Base-by-base conservation (phyloP, 2,888 invertebrate species). In the Tipula confusa region DNA sequence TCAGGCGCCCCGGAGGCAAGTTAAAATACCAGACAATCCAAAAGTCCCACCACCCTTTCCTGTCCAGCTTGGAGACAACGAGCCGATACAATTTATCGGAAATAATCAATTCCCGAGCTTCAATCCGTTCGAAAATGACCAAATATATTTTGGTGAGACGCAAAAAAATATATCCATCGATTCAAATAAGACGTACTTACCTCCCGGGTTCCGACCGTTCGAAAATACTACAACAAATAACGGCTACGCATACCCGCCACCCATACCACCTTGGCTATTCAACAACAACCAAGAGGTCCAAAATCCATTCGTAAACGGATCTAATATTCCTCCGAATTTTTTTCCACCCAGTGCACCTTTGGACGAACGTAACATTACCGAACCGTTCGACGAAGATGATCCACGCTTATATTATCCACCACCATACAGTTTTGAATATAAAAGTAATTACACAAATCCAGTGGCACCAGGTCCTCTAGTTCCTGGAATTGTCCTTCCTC, bases 41-140 rank as follows among this genome's bases (percentile, higher is more conserved):
- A 94, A 94, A 89, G 93, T 96, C 87, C 96, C 97, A 90, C 97
- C 97, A 92, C 97, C 97, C 91, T 97, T 97, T 94, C 97, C 97
- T 88, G 94, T 97, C 90, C 96, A 95, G 91, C 93, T 97, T 89
- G 92, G 93, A 89, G 95, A 96, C 88, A 92, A 94, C 88, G 96
- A 96, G 87, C 96, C 96, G 88, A 92, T 96, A 90, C 94, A 95
- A 91, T 94, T 96, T 92, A 92, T 97, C 90, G 94, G 95, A 89
- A 92, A 93, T 91, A 95, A 95, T 87, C 91, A 91, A 87, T 90
- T 91, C 85, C 90, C 92, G 87, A 89, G 91, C 89, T 89, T 91
- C 89, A 88, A 88, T 90, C 86, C 90, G 88, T 80, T 89, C 91
- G 92, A 93, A 87, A 93, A 94, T 92, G 91, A 93, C 91, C 92